phyloP scores from a whole-genome alignment of 2,888 invertebrate genomes.

The Drosophila lutescens region DNA sequence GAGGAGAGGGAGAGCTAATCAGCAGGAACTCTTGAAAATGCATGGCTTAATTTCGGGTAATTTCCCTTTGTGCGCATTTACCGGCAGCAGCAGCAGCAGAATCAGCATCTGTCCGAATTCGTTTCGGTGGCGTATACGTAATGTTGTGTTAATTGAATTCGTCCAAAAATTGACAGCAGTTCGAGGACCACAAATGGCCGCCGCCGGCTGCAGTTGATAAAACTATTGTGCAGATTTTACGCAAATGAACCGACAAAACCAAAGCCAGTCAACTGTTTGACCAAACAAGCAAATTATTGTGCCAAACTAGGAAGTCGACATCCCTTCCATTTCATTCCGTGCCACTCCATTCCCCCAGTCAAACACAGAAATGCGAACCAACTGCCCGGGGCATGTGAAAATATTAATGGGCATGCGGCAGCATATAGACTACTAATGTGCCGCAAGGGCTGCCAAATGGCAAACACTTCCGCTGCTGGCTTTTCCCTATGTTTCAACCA shows the following conservation, averaged over 20 bases:
- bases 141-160: constrained; percentile 52
- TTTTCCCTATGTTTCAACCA: constrained; percentile 34
- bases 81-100: constrained; percentile 5
- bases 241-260: constrained; percentile 50
- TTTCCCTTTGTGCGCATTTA: constrained; percentile 13
- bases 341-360: background rate
- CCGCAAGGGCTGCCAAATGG: constrained; percentile 81
- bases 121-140: constrained; percentile 29
- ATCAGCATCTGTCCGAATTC: constrained; percentile 3
- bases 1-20: constrained; percentile 23
- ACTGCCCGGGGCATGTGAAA: constrained; percentile 59
- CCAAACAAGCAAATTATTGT: constrained; percentile 69
- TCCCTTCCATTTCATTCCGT: background rate
- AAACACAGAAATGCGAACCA: constrained; percentile 18
- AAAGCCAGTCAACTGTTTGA: constrained; percentile 32
- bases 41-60: constrained; percentile 35
- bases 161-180: constrained; percentile 42
- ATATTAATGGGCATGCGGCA: constrained; percentile 78
- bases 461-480: constrained; percentile 64
- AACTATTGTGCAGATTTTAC: constrained; percentile 24
- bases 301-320: constrained; percentile 14
- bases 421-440: constrained; percentile 83
- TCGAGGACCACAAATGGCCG: constrained; percentile 30
- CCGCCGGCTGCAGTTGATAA: constrained; percentile 30
- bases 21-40: constrained; percentile 17